These are phyloP conservation scores for Rugalucina vietnamica DNA, from an alignment of 2,888 invertebrate genomes.

Conservation along the genomic window DNA sequence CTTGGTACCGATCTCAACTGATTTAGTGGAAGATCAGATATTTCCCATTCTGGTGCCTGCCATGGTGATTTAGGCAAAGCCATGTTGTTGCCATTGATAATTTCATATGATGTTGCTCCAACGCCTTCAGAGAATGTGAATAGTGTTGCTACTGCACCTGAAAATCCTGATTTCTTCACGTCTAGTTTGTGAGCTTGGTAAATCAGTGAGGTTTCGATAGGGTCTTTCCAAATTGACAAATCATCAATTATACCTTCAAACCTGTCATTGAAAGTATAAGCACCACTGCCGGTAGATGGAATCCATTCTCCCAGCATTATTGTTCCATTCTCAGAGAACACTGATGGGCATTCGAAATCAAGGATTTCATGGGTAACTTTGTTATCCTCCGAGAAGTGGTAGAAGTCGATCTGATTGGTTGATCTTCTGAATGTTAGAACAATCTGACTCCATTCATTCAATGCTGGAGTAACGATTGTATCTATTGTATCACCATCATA, in stretches of 20 bases:
- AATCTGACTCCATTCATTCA: constrained; percentile 71
- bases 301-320: constrained; percentile 70
- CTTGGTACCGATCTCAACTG: constrained; percentile 25
- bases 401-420: constrained; percentile 49
- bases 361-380: constrained; percentile 62
- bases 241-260: constrained; percentile 70
- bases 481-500: constrained; percentile 37
- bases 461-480: constrained; percentile 36
- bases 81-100: constrained; percentile 61
- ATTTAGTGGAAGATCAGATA: constrained; percentile 62
- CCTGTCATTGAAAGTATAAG: constrained; percentile 38
- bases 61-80: constrained; percentile 68
- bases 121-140: constrained; percentile 69
- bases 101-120: constrained; percentile 66
- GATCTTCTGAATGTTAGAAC: constrained; percentile 61
- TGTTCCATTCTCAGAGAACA: constrained; percentile 62
- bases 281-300: constrained; percentile 55
- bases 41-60: constrained; percentile 70
- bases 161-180: constrained; percentile 66
- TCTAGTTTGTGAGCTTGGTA: constrained; percentile 70
- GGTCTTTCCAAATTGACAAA: constrained; percentile 67
- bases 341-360: constrained; percentile 44
- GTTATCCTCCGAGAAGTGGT: constrained; percentile 61
- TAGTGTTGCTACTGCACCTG: constrained; percentile 57
- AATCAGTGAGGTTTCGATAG: constrained; percentile 65